phyloP scores from a whole-genome alignment of 2,888 invertebrate genomes.

The Drosophila kuntzei region DNA sequence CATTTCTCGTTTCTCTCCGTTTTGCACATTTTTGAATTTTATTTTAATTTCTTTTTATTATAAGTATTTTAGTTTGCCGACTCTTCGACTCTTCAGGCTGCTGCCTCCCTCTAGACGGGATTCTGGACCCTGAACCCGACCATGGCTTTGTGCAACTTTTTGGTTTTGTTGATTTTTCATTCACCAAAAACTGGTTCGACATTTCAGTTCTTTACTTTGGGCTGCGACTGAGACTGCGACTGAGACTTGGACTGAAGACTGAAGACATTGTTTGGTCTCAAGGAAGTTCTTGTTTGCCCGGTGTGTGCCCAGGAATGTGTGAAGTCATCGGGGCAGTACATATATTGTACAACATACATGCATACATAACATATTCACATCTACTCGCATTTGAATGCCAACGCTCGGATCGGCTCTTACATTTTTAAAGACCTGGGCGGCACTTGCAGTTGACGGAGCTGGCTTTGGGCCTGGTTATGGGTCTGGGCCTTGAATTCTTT shows the following conservation, averaged over 20 bases:
- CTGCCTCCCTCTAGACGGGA: background rate
- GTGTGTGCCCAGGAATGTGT: constrained; percentile 73
- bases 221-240: constrained; percentile 32
- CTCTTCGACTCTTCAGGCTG: constrained; percentile 11
- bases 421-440: constrained; percentile 77
- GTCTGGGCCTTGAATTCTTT: constrained; percentile 54
- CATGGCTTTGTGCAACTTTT: constrained; percentile 51
- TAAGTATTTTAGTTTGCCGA: constrained; percentile 68
- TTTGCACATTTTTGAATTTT: constrained; percentile 82
- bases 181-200: constrained; percentile 81
- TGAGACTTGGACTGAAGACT: constrained; percentile 11
- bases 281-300: constrained; percentile 74
- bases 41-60: constrained; percentile 81
- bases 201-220: constrained; percentile 54
- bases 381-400: constrained; percentile 72
- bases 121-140: constrained; percentile 14
- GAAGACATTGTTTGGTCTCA: constrained; percentile 69
- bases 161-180: constrained; percentile 78
- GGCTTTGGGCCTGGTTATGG: constrained; percentile 5
- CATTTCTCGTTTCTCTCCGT: constrained; percentile 66
- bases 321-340: constrained; percentile 71
- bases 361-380: background rate
- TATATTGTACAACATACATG: constrained; percentile 22
- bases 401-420: constrained; percentile 62
- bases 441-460: constrained; percentile 58